Conservation (phyloP, 2,797 vertebrate genomes). For the Trichosurus vulpecula region DNA sequence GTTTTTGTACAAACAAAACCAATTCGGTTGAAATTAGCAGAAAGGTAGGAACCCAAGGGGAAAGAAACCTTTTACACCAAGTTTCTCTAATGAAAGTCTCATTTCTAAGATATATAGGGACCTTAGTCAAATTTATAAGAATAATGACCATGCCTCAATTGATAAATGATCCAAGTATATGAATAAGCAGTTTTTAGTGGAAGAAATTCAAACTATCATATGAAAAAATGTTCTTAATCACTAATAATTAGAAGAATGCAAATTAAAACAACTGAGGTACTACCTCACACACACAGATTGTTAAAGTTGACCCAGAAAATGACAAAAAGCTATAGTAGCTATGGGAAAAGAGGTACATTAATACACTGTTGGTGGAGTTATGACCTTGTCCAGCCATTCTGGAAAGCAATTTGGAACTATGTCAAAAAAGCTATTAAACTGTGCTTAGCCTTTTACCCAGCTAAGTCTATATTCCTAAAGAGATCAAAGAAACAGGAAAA, state of each 20-base stretch:
- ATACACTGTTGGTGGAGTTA: not conserved
- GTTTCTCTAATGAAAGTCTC: not conserved
- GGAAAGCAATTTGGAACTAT: not conserved
- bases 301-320: not conserved
- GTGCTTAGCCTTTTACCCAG: not conserved
- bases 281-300: not conserved
- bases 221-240: not conserved
- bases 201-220: not conserved
- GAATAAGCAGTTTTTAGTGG: not conserved
- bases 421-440: not conserved
- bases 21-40: not conserved
- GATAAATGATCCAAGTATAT: not conserved
- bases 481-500: not conserved
- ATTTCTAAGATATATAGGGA: not conserved
- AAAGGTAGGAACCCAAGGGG: not conserved
- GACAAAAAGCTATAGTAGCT: not conserved
- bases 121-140: not conserved
- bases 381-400: not conserved
- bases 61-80: not conserved
- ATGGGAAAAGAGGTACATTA: not conserved
- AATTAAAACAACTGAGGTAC: not conserved
- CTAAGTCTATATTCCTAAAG: not conserved
- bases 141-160: not conserved
- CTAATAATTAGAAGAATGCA: not conserved
- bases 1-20: not conserved